Conservation (phyloP, 2,888 invertebrate genomes). For the Rhagonycha fulva region DNA sequence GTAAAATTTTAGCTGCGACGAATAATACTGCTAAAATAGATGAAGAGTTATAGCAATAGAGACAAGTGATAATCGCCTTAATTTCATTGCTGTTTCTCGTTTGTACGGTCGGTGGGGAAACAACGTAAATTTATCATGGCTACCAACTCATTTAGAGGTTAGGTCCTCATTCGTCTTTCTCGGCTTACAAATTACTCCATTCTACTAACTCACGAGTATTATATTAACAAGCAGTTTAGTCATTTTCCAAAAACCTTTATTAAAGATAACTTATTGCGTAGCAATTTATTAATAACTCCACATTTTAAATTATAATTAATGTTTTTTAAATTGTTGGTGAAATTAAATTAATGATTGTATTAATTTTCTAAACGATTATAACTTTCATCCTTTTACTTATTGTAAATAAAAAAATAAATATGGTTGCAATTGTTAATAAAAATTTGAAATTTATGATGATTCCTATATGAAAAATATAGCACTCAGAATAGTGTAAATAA, state of each 20-base stretch:
- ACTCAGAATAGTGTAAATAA: too few species aligned
- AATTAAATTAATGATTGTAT: not conserved
- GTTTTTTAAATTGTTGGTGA: not conserved
- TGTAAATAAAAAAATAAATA: too few species aligned
- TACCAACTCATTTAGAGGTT: constrained; percentile 50
- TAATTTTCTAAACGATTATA: not conserved
- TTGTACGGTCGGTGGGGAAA: constrained; percentile 38
- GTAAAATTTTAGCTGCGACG: not conserved
- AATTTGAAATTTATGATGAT: too few species aligned
- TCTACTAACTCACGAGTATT: constrained; percentile 43
- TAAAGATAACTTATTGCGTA: not conserved
- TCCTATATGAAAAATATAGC: too few species aligned
- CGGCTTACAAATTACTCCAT: constrained; percentile 48
- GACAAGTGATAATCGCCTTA: constrained; percentile 57
- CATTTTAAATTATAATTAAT: not conserved
- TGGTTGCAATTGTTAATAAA: too few species aligned
- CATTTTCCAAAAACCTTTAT: constrained; percentile 31
- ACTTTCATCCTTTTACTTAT: not conserved
- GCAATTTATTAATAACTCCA: not conserved
- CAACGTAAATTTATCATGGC: constrained; percentile 53
- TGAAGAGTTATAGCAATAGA: constrained; percentile 53
- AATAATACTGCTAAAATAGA: constrained; percentile 42
- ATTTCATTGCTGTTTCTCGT: constrained; percentile 52
- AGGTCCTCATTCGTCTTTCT: constrained; percentile 49
- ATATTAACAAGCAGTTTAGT: constrained; percentile 43